phyloP scores from a whole-genome alignment of 2,113 vertebrate genomes.

The Protomyctophum bolini region DNA sequence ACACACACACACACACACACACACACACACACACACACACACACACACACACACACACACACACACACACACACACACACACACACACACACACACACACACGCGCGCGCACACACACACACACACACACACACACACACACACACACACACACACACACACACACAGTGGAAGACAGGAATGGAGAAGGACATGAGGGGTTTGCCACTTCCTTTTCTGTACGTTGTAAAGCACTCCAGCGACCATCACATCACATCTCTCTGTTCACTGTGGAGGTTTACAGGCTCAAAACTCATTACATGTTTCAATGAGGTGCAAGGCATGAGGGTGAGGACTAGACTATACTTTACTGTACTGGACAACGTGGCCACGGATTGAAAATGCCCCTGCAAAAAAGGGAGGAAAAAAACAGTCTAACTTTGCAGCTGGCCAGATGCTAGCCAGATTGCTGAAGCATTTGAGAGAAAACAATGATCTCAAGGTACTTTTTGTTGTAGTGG shows the following conservation, averaged over 20 bases:
- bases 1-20: too few species aligned
- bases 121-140: too few species aligned
- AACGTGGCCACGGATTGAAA: background rate
- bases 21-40: too few species aligned
- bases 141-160: too few species aligned
- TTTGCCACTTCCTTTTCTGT: slow-evolving; percentile 14
- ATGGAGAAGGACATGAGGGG: slow-evolving; percentile 55
- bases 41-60: too few species aligned
- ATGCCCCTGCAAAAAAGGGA: background rate
- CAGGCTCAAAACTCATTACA: background rate
- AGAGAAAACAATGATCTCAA: background rate
- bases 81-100: too few species aligned
- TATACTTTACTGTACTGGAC: slow-evolving; percentile 1
- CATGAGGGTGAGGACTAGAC: background rate
- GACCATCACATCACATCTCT: background rate
- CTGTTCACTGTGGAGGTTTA: background rate
- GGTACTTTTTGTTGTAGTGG: background rate
- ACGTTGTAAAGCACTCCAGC: background rate
- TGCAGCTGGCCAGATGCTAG: background rate
- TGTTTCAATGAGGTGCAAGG: slow-evolving; percentile 9
- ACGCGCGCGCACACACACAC: too few species aligned
- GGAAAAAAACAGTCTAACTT: background rate
- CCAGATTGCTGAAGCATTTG: background rate
- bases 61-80: too few species aligned
- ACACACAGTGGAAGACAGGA: slow-evolving; percentile 52